Evolutionary conservation across 2,888 invertebrate genomes (phyloP).

Genomic region (Scaptomyza parva): DNA sequence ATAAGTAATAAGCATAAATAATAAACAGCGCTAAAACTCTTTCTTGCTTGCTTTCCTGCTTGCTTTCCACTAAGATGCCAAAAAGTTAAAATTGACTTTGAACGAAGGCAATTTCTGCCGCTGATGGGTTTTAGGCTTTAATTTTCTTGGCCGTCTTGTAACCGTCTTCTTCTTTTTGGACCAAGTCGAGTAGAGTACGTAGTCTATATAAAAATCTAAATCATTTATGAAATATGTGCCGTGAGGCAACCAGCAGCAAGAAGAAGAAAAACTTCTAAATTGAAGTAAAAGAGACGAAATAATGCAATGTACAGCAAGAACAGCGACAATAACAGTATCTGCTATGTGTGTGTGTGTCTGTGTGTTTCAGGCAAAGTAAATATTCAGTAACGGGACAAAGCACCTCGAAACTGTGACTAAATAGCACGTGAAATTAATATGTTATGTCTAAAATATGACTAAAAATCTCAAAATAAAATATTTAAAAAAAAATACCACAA

Average conservation of each 20-base stretch:
- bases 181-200: conserved; percentile 7
- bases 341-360: conserved; percentile 14
- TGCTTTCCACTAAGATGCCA: conserved; percentile 13
- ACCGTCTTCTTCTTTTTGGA: conserved; percentile 1
- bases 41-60: no score
- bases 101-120: conserved; percentile 9
- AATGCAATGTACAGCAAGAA: conserved; percentile 43
- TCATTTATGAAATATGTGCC: conserved; percentile 66
- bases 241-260: conserved; percentile 37
- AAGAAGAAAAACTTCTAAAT: conserved; percentile 23
- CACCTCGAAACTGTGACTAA: background rate
- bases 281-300: conserved; percentile 68
- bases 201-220: conserved; percentile 63
- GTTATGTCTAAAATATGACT: no score
- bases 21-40: conserved; percentile 1
- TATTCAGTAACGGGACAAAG: conserved; percentile 30
- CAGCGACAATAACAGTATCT: conserved; percentile 23
- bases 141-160: conserved; percentile 8
- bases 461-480: no score
- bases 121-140: conserved; percentile 15
- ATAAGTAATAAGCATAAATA: conserved; percentile 11
- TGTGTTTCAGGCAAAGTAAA: conserved; percentile 29
- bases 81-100: conserved; percentile 19
- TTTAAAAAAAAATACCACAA: no score
- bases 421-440: no score